These are phyloP conservation scores for Callopanchax toddi DNA, from an alignment of 2,113 vertebrate genomes.

Conservation along the genomic window DNA sequence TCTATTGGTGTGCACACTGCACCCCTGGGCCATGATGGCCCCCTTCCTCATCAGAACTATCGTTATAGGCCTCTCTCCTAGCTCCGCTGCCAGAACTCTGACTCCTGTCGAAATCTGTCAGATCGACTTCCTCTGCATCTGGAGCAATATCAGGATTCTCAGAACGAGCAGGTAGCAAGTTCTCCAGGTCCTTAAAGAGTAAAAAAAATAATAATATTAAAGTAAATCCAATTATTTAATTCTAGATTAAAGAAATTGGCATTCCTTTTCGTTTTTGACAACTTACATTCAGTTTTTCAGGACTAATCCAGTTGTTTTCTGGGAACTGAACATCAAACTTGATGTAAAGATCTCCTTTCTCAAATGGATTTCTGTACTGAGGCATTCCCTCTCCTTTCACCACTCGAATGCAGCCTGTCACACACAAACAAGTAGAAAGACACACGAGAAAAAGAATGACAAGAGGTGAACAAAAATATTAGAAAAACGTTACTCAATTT, in stretches of 20 bases:
- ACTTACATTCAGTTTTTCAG: constrained; percentile 96
- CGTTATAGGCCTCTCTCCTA: constrained; percentile 94
- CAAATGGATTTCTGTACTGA: constrained; percentile 97
- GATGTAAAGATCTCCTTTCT: constrained; percentile 97
- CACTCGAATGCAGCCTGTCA: constrained; percentile 88
- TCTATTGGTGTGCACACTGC: constrained; percentile 97
- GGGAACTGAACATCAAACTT: constrained; percentile 99
- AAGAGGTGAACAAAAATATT: no score
- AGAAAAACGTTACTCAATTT: no score
- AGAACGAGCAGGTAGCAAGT: constrained; percentile 93
- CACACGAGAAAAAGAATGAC: background rate
- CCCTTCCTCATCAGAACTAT: constrained; percentile 97
- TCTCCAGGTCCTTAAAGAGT: constrained; percentile 90
- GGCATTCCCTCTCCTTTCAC: constrained; percentile 98
- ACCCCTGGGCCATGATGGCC: constrained; percentile 96
- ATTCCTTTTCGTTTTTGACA: background rate
- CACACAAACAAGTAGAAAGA: constrained; percentile 11
- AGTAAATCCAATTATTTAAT: background rate
- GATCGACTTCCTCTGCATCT: constrained; percentile 95
- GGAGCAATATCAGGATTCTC: constrained; percentile 88
- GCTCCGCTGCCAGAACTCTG: constrained; percentile 89
- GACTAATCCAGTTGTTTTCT: constrained; percentile 97
- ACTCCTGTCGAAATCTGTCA: constrained; percentile 93
- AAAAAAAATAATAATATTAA: background rate
- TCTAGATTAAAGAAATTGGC: background rate